Base-by-base conservation (phyloP, 2,113 vertebrate genomes). In the Alethe castanea region DNA sequence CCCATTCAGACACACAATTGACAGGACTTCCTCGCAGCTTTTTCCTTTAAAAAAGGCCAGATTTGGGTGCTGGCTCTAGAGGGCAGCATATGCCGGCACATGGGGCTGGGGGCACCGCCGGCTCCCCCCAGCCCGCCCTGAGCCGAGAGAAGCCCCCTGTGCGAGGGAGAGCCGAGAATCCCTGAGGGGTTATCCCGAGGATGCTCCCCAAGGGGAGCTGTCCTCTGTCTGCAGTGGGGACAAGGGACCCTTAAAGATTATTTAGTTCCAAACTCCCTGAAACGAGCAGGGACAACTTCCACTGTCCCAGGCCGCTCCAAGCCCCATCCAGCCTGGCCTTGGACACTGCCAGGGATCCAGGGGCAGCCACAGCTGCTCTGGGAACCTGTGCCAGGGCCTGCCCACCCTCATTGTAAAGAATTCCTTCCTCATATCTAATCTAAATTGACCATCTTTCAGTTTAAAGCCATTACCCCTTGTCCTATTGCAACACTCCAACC, bases 31-130 rank as follows among this genome's bases (percentile, higher is more conserved):
- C 33, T 10, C 3, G 5, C 36, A 2, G 24, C 19, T 65, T 92
- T 90, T 80, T 44, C 33, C 31, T 19, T 40, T 6, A 0, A 57
- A 90, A 81, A 48, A 23, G 36, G 22, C 33, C 20, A 60, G 59
- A 31, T 80, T 82, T 54, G 57, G 88, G 11, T 17, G 48, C 7
- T 2, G 82, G 74, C 97, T 96, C 92, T 91, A 97, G 98, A 95
- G 98, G 97, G 97, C 96, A 91, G 95, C 96, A 97, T 44, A 94
- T 94, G 72, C 89, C 94, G 78, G 48, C 95, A 71, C 87, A 94
- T 88, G 82, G 90, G 95, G 74, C 40, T 60, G 86, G 71, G 78
- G 88, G 50, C 36, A 12, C 23, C 5, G n/a, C 50, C 19, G 64
- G 26, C 42, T 26, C n/a, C 82, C 86, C 24, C 50, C 33, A 13